A percentile compares a stretch with the other conserved stretches of the same genome.
Conservation (phyloP, 2,888 invertebrate species). For the Vanessa cardui region DNA sequence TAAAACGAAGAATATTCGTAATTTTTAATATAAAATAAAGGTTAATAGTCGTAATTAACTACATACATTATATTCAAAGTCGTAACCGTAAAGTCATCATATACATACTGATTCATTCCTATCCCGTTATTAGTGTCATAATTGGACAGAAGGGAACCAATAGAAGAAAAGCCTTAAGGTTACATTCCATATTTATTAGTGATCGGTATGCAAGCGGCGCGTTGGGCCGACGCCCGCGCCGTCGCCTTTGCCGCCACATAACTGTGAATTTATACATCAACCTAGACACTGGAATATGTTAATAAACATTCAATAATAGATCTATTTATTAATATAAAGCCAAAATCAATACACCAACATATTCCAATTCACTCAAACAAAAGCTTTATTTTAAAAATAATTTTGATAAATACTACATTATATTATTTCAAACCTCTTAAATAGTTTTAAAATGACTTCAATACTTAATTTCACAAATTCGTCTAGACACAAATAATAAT, state of each 20-base stretch:
- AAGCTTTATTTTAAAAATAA: not conserved
- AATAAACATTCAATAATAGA: constrained; percentile 10
- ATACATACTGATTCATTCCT: constrained; percentile 26
- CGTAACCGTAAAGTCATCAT: not conserved
- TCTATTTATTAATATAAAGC: not conserved
- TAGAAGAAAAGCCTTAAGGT: constrained; percentile 70
- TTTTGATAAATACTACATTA: too few relatives aligned
- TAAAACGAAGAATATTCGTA: not conserved
- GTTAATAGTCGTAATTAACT: not conserved
- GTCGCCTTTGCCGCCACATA: constrained; percentile 46
- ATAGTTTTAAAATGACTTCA: too few relatives aligned
- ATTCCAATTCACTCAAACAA: not conserved
- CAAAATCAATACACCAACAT: not conserved
- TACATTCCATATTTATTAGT: constrained; percentile 68
- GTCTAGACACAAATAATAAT: not conserved
- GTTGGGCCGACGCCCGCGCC: constrained; percentile 66
- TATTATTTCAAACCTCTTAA: too few relatives aligned
- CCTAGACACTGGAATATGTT: constrained; percentile 17
- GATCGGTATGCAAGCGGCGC: constrained; percentile 64
- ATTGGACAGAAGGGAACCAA: constrained; percentile 52
- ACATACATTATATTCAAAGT: not conserved
- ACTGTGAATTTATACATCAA: constrained; percentile 54
- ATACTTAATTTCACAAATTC: not conserved
- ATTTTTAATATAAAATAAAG: not conserved
- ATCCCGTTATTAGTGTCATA: constrained; percentile 58